Evolutionary conservation across 2,888 invertebrate species (phyloP), one percentile per base, ranked within the genome.

Genomic region (Aphodius sticticus): DNA sequence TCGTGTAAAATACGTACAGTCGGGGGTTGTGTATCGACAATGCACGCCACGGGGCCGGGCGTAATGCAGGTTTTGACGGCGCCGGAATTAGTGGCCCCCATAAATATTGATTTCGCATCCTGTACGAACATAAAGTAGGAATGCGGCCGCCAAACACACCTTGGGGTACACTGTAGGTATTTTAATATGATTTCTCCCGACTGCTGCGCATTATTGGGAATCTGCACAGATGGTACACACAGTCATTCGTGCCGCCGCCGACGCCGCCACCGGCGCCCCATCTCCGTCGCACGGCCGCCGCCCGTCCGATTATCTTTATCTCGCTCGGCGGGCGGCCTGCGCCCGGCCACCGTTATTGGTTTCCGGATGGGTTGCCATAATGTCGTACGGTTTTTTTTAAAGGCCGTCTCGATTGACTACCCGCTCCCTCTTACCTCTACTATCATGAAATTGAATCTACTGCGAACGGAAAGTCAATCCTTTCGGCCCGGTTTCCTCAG

Each of bases 201-300:
- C 87, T 86, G 87, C 86, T 87, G 87, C 87, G 88, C 88, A 88
- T 88, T 88, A 88, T 88, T 88, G 88, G 87, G 87, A 88, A 88
- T 88, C 88, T 87, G 87, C 87, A 87, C 88, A 88, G 88, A 88
- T 88, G 88, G 86, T 87, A 86, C 88, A 86, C 88, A 86, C 85
- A 87, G 87, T 87, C 87, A 86, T 87, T 87, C 85, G 85, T 85
- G 83, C 77, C 78, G 81, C 81, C 80, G 80, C 81, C 81, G 77
- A 81, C 79, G 76, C 82, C 77, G 81, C 83, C 82, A 84, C 81
- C 79, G 81, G 70, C 79, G 76, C 77, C 80, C 82, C 79, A 76
- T 77, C 79, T 75, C 81, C 74, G 78, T 82, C 78, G 74, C 71
- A 53, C 53, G 53, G 71, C 15, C 81, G 81, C 78, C 74, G 76